Evolutionary conservation across 2,113 vertebrate genomes (phyloP), one percentile per base, ranked within the genome.

Genomic region (Zapus hudsonius): DNA sequence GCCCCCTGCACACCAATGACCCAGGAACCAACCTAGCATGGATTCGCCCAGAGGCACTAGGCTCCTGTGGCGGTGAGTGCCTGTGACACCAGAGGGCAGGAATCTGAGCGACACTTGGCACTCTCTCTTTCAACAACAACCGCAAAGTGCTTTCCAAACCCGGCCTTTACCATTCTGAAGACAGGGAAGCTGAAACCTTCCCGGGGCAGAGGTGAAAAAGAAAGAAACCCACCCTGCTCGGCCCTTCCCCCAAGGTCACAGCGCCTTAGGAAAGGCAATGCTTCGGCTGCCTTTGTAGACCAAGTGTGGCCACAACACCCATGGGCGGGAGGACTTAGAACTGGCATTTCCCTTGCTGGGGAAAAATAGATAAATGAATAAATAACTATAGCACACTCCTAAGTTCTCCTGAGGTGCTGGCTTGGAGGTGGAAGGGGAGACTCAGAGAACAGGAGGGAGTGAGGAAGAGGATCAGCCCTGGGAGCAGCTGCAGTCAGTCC

Each of bases 61-160:
- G 73, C 87, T 84, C 57, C 33, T 25, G 57, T 9, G 42, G 38
- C 78, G 70, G n/a, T 47, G 79, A 96, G 69, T 6, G 36, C 84
- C n/a, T 44, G 83, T 78, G 84, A 80, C 20, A 89, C 75, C 87
- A 92, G 89, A 91, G 89, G 83, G 88, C 96, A 96, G 91, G 78
- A 92, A 96, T 76, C 90, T 55, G 55, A 92, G 75, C 83, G 97
- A 94, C 92, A 96, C 67, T 84, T 90, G 88, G 95, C 96, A 95
- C 88, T 93, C 75, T 95, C 79, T 84, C 94, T 80, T 87, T 91
- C 95, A 93, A 90, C 94, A 94, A 95, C 91, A 84, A 94, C 87
- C 5, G 1, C 92, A 79, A 59, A 84, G 86, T 31, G 20, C 72
- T 85, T 95, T 93, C 88, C 88, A 94, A 92, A 96, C 22, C 72